These are phyloP conservation scores for Aphaenogaster ashmeadi DNA, from an alignment of 1,140 invertebrate genomes.

Conservation along the genomic window DNA sequence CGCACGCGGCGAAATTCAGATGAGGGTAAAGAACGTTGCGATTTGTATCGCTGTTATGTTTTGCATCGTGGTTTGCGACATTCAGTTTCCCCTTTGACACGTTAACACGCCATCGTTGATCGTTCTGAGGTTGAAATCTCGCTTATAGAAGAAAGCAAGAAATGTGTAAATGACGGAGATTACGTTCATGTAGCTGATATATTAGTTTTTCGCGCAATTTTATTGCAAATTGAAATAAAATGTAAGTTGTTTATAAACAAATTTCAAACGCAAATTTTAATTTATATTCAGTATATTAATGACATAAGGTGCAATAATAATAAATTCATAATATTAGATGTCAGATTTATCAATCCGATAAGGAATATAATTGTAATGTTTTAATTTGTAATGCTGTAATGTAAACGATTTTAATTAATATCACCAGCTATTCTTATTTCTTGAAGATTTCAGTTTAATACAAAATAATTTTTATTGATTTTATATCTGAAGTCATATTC, in stretches of 20 bases:
- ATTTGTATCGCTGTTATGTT: constrained; percentile 42
- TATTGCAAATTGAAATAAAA: neutral
- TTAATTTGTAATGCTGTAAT: neutral
- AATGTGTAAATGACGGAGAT: neutral
- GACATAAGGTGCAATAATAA: neutral
- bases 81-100: neutral
- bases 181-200: neutral
- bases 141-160: neutral
- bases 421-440: neutral
- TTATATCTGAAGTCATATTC: neutral
- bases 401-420: neutral
- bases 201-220: neutral
- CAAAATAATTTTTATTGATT: neutral
- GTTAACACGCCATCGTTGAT: neutral
- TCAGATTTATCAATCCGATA: neutral
- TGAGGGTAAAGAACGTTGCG: constrained; percentile 20
- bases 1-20: constrained; percentile 43
- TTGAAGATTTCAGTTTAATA: neutral
- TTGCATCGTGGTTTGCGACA: neutral
- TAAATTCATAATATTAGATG: neutral
- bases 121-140: neutral
- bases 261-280: neutral
- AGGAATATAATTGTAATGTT: neutral
- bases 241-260: neutral
- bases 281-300: neutral